Evolutionary conservation across 2,113 vertebrate species (phyloP).

Genomic region (Elanoides forficatus): DNA sequence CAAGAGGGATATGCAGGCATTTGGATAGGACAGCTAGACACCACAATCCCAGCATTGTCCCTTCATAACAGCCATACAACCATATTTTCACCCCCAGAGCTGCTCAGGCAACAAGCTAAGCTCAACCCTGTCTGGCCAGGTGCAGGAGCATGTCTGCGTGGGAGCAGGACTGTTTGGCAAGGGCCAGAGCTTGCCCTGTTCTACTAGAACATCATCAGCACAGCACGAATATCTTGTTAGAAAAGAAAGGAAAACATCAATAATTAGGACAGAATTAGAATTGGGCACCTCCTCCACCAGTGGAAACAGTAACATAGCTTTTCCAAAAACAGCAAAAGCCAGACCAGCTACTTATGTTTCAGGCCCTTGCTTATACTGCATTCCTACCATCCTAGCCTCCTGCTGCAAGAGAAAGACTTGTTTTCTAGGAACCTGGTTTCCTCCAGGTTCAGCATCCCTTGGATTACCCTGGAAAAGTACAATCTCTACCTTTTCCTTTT

Average conservation of each 20-base stretch:
- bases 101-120: background rate
- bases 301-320: background rate
- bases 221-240: background rate
- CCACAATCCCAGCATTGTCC: fast-evolving
- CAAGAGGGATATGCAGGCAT: background rate
- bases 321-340: background rate
- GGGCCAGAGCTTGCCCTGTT: background rate
- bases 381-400: background rate
- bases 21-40: background rate
- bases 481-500: background rate
- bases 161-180: background rate
- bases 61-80: background rate
- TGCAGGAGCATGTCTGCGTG: background rate
- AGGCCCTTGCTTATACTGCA: background rate
- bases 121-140: background rate
- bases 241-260: background rate
- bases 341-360: background rate
- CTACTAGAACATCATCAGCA: background rate
- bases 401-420: background rate
- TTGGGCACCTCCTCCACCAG: background rate
- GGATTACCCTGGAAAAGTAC: background rate
- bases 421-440: background rate
- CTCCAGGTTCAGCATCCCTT: background rate
- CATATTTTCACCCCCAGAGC: background rate
- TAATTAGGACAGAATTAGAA: background rate